Percentiles rank a stretch among this genome's conserved stretches.
Conservation (phyloP, 2,888 invertebrate genomes). For the Itoplectis maculator region DNA sequence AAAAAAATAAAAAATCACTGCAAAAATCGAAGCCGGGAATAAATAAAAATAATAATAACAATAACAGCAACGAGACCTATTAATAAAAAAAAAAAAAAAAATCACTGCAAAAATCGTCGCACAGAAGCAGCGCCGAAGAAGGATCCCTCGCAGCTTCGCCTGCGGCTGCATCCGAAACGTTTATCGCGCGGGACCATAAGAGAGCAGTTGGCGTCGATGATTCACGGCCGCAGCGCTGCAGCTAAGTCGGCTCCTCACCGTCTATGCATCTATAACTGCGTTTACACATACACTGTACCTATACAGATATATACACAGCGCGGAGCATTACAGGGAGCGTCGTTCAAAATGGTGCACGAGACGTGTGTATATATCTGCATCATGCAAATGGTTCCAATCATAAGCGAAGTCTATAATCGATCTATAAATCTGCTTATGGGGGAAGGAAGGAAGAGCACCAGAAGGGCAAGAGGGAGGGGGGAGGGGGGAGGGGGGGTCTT, state of each 20-base stretch:
- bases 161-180: slow-evolving; percentile 71
- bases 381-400: slow-evolving; percentile 84
- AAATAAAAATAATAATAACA: too few species aligned
- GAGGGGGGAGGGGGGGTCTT: slow-evolving; percentile 13
- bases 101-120: not conserved
- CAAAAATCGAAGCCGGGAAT: too few species aligned
- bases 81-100: not conserved
- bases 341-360: not conserved
- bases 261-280: slow-evolving; percentile 46
- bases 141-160: not conserved
- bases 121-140: slow-evolving; percentile 2
- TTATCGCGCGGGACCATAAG: slow-evolving; percentile 82
- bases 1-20: too few species aligned
- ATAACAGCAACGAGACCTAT: too few species aligned
- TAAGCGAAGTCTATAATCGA: slow-evolving; percentile 83
- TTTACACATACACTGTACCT: not conserved
- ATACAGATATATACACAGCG: slow-evolving; percentile 7
- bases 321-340: too few species aligned
- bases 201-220: slow-evolving; percentile 82
- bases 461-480: slow-evolving; percentile 22
- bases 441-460: slow-evolving; percentile 63
- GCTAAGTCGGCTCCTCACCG: slow-evolving; percentile 2
- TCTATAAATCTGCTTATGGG: slow-evolving; percentile 84
- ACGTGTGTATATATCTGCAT: slow-evolving; percentile 73
- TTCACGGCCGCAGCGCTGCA: slow-evolving; percentile 78